phyloP scores from a whole-genome alignment of 2,888 invertebrate genomes.

The Dryocosmus kuriphilus region DNA sequence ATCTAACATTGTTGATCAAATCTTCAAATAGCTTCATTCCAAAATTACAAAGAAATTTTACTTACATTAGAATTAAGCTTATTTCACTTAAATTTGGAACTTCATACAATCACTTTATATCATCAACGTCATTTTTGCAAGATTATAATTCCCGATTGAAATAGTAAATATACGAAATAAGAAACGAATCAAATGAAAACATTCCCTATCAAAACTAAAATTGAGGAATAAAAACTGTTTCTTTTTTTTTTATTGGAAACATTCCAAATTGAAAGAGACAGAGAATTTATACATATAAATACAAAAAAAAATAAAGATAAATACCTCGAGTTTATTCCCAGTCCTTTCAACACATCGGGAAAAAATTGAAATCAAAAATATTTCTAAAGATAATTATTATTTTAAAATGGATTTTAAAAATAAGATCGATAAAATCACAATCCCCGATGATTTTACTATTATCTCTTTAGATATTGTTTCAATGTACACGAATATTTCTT shows the following conservation, averaged over 20 bases:
- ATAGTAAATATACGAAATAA: neutral
- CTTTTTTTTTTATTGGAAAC: neutral
- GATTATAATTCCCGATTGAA: neutral
- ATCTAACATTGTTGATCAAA: no score
- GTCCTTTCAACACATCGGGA: conserved; percentile 42
- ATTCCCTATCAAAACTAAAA: neutral
- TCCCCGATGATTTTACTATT: no score
- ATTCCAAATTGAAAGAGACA: neutral
- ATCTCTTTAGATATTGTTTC: no score
- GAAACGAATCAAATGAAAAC: neutral
- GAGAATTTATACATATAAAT: neutral
- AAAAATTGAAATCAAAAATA: no score
- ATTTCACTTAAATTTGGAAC: neutral
- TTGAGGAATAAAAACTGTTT: neutral
- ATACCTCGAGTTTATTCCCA: neutral
- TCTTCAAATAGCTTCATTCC: no score
- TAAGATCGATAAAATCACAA: no score
- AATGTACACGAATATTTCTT: no score
- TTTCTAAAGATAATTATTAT: no score
- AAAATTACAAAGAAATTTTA: neutral
- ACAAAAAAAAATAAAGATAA: neutral
- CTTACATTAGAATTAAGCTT: neutral
- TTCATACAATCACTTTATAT: neutral
- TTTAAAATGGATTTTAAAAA: no score
- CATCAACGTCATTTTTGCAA: neutral